Base-by-base conservation (phyloP, 2,113 vertebrate species). In the Anarrhichthys ocellatus region DNA sequence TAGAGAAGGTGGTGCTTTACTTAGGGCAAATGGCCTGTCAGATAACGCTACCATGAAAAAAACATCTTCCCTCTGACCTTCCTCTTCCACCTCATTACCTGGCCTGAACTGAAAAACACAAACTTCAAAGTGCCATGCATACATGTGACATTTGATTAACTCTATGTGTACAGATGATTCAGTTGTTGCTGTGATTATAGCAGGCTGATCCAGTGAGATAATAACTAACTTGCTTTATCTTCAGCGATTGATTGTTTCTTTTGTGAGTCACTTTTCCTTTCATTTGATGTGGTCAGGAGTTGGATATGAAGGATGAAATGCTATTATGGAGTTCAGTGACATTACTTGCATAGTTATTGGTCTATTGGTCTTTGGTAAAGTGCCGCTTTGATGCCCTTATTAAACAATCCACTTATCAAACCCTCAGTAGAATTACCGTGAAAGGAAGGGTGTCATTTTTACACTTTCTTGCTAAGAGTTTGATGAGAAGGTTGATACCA, bases 221-320 rank as follows among this genome's bases (percentile, higher is more conserved):
- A n/a, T 17, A 67, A 80, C 42, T 9, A 18, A 73, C 83, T 82
- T 81, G 69, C 75, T 73, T 82, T 83, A 86, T 84, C 82, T 71
- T 62, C 2, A 73, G 58, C 42, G 44, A 86, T 61, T 79, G 62
- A 88, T 84, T 70, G 70, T 79, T 76, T 82, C 69, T 81, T 64
- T 82, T 82, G 65, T 76, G 80, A 76, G 48, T 75, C 72, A 27
- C 64, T 24, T 27, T 58, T 73, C 46, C n/a, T 76, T 74, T 70
- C 42, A 77, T 80, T 87, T 76, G 75, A 74, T 69, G 17, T 65
- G 74, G 85, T 87, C 82, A 76, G 74, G 32, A 10, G 42, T 54
- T 65, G 62, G 87, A 89, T 81, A 86, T 81, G 73, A 79, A 74
- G 27, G 64, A 73, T 72, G 44, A 36, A 65, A 63, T 29, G 68